Conservation (phyloP, 2,888 invertebrate species). For the Chirona hameri region DNA sequence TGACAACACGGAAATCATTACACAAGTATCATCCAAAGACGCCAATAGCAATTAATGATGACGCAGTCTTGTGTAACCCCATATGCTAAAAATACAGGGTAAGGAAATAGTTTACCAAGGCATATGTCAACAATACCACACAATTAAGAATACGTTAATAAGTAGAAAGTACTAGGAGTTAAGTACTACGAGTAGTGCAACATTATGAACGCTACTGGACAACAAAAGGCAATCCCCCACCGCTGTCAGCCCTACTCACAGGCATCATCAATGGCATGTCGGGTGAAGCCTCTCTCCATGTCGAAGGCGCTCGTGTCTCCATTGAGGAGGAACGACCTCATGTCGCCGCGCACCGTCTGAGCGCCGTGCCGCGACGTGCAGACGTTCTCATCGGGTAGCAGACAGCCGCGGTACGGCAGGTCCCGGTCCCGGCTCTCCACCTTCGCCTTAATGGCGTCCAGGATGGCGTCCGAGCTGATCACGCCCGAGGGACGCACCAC, state of each 20-base stretch:
- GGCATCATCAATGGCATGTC: slow-evolving; percentile 74
- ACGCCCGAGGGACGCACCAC: slow-evolving; percentile 83
- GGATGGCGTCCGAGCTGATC: slow-evolving; percentile 80
- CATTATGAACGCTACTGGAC: neutral
- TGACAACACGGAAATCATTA: no score
- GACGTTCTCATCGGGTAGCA: slow-evolving; percentile 77
- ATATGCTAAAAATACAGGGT: no score
- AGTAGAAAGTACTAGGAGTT: no score
- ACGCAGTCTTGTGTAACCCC: no score
- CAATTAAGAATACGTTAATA: no score
- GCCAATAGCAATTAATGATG: no score
- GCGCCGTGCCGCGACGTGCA: slow-evolving; percentile 76
- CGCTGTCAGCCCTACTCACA: slow-evolving; percentile 7
- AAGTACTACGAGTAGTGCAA: no score
- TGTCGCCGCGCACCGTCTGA: slow-evolving; percentile 74
- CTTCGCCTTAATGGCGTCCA: slow-evolving; percentile 90
- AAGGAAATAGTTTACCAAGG: no score
- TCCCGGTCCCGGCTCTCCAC: slow-evolving; percentile 72
- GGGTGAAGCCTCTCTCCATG: slow-evolving; percentile 87
- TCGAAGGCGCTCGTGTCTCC: slow-evolving; percentile 83
- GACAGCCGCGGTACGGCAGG: slow-evolving; percentile 76
- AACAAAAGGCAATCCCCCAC: neutral
- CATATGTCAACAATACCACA: no score
- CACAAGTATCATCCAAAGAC: no score
- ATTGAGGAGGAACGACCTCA: slow-evolving; percentile 80